Conservation (phyloP, 1,140 invertebrate species). For the Rhyzopertha dominica region DNA sequence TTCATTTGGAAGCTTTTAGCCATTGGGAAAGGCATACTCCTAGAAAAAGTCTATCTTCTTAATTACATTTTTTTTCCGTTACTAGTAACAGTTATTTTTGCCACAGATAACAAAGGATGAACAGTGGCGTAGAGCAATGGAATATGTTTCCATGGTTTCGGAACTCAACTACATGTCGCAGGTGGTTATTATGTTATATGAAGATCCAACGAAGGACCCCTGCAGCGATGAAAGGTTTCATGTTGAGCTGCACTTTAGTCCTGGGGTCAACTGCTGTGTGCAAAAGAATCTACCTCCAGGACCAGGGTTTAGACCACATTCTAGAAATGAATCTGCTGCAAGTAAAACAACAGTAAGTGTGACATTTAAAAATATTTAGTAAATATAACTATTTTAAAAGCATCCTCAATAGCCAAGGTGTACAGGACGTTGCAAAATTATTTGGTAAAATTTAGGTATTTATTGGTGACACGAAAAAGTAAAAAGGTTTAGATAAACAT, state of each 20-base stretch:
- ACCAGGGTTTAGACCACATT: constrained; percentile 88
- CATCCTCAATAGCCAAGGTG: no score
- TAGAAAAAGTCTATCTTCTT: no score
- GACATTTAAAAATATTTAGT: neutral
- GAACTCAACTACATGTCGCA: constrained; percentile 99
- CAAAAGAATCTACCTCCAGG: constrained; percentile 90
- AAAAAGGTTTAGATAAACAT: no score
- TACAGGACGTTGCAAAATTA: no score
- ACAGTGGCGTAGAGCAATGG: constrained; percentile 98
- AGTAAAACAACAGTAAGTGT: constrained; percentile 46
- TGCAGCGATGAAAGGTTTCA: constrained; percentile 89
- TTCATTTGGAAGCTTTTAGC: no score
- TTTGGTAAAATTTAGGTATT: no score
- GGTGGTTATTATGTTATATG: constrained; percentile 98
- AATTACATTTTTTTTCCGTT: neutral
- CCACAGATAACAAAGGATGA: constrained; percentile 77
- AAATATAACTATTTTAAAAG: no score
- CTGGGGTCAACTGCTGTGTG: constrained; percentile 92
- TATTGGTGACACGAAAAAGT: no score
- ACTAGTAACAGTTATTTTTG: constrained; percentile 5
- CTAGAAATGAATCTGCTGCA: constrained; percentile 69
- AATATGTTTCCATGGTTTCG: constrained; percentile 94
- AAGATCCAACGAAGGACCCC: constrained; percentile 94
- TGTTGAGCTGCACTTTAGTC: constrained; percentile 96
- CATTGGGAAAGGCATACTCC: no score